Conservation (phyloP, 2,113 vertebrate species). For the Phalacrocorax aristotelis region DNA sequence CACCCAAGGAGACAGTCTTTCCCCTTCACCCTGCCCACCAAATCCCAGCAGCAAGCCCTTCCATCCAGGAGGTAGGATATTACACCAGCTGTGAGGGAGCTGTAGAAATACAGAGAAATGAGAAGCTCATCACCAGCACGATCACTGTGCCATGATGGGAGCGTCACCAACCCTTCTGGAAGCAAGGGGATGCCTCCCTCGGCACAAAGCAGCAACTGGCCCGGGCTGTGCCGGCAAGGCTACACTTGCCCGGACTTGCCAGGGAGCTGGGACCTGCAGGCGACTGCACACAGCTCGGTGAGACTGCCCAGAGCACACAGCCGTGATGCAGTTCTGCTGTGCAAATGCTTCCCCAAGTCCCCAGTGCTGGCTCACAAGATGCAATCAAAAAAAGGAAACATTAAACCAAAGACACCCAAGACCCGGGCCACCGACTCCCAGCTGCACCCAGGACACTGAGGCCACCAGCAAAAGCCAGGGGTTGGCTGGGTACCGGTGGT, state of each 20-base stretch:
- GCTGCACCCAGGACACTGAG: neutral
- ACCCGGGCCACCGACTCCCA: neutral
- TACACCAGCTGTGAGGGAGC: neutral
- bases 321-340: neutral
- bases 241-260: neutral
- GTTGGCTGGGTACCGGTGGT: neutral
- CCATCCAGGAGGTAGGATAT: neutral
- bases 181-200: neutral
- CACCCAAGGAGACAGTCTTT: neutral
- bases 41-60: neutral
- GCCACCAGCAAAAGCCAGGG: neutral
- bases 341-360: neutral
- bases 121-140: neutral
- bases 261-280: neutral
- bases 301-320: neutral
- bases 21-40: neutral
- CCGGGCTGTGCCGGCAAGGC: neutral
- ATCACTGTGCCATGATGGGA: rapidly evolving
- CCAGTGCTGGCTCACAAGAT: rapidly evolving
- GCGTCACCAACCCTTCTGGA: neutral
- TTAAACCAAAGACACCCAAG: neutral
- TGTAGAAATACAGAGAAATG: neutral
- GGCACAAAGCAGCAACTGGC: neutral
- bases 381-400: neutral
- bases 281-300: rapidly evolving